A percentile compares a stretch with the other conserved stretches of the same genome.
phyloP scores from a whole-genome alignment of 2,888 invertebrate species.

The Xestia c-nigrum region DNA sequence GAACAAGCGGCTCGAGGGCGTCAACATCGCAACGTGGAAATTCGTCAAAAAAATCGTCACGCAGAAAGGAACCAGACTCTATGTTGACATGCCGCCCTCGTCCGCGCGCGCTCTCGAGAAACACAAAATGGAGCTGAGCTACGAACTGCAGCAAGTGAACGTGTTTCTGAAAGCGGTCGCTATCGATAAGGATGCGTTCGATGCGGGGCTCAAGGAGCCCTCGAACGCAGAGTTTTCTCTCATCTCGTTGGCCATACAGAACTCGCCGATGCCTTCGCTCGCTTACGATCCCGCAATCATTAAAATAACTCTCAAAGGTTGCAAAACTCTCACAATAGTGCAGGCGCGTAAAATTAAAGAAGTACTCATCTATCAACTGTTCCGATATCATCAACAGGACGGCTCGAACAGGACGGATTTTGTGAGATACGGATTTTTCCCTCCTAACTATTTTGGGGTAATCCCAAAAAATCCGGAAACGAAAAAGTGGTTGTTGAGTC shows the following conservation, averaged over 20 bases:
- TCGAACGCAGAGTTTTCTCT: constrained; percentile 66
- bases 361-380: constrained; percentile 79
- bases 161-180: constrained; percentile 84
- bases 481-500: constrained; percentile 77
- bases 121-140: constrained; percentile 83
- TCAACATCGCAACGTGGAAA: constrained; percentile 85
- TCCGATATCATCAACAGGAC: constrained; percentile 76
- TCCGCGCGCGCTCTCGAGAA: constrained; percentile 81
- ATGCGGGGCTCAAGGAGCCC: constrained; percentile 77
- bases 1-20: constrained; percentile 77
- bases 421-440: constrained; percentile 79
- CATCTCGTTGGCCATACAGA: constrained; percentile 68
- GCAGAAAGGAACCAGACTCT: constrained; percentile 81
- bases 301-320: constrained; percentile 79
- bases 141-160: constrained; percentile 85
- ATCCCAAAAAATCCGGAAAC: constrained; percentile 82
- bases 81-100: constrained; percentile 86
- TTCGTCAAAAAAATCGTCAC: constrained; percentile 83
- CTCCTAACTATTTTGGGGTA: constrained; percentile 80
- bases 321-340: constrained; percentile 72
- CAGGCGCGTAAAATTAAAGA: constrained; percentile 83
- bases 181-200: constrained; percentile 84
- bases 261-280: constrained; percentile 78
- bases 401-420: constrained; percentile 79
- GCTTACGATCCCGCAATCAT: constrained; percentile 72